phyloP scores from a whole-genome alignment of 1,140 invertebrate genomes.

The Camponotus pennsylvanicus region DNA sequence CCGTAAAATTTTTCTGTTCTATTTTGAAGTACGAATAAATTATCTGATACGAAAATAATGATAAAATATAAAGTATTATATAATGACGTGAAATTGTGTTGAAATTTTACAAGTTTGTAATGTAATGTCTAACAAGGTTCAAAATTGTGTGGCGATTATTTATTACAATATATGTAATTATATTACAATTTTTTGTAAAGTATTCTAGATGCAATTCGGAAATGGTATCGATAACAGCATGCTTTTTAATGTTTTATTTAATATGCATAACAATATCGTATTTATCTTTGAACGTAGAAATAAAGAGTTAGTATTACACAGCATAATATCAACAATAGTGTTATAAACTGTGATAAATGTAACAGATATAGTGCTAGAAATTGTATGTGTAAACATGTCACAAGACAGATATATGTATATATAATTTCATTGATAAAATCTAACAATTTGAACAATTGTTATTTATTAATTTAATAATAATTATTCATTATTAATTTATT shows the following conservation, averaged over 20 bases:
- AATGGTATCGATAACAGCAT: slow-evolving; percentile 39
- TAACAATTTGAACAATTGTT: not conserved
- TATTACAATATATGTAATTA: not conserved
- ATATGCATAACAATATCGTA: not conserved
- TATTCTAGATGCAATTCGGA: slow-evolving; percentile 37
- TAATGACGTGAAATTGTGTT: not conserved
- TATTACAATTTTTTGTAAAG: not conserved
- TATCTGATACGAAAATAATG: not conserved
- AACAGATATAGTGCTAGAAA: slow-evolving; percentile 19
- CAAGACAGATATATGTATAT: not conserved
- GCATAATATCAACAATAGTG: not conserved
- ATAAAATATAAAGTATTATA: too few species aligned
- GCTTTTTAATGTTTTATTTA: slow-evolving; percentile 15
- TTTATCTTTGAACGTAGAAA: slow-evolving; percentile 13
- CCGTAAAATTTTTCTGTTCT: not conserved
- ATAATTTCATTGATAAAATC: not conserved
- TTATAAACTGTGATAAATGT: slow-evolving; percentile 27
- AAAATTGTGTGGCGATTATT: not conserved
- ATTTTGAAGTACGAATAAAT: not conserved
- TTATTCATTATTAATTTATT: too few species aligned
- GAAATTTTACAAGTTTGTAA: not conserved
- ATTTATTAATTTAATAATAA: too few species aligned
- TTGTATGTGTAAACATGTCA: not conserved
- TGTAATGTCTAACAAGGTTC: not conserved
- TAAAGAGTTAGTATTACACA: slow-evolving; percentile 1